Conservation (phyloP, 2,797 vertebrate species). For the Sebastolobus alascanus region DNA sequence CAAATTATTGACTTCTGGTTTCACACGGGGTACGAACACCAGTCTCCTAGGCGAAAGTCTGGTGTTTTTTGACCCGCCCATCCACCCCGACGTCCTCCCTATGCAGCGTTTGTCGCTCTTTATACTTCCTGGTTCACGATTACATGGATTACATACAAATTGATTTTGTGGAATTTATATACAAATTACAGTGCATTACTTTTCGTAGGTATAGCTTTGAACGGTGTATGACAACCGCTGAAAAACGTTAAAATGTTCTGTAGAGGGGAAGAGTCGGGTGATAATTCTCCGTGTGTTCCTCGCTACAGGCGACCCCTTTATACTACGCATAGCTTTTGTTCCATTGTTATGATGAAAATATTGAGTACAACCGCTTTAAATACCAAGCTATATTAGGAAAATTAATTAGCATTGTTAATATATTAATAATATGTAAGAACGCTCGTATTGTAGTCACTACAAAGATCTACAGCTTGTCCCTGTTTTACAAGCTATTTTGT, state of each 20-base stretch:
- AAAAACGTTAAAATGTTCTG: not conserved
- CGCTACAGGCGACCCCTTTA: not conserved
- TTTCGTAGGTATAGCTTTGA: no score
- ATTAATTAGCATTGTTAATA: conserved; percentile 3
- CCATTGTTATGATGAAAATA: not conserved
- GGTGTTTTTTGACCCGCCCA: no score
- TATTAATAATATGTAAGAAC: not conserved
- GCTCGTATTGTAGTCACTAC: conserved; percentile 8
- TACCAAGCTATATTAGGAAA: not conserved
- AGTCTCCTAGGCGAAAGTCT: no score
- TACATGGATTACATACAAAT: no score
- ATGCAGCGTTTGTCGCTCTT: no score
- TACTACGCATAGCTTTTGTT: not conserved
- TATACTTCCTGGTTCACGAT: no score
- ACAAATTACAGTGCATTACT: no score
- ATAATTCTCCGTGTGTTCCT: not conserved
- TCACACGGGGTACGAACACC: no score
- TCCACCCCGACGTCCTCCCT: no score
- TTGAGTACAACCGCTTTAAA: not conserved
- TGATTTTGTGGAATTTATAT: no score
- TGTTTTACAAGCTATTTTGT: conserved; percentile 48
- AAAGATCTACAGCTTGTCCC: conserved; percentile 19
- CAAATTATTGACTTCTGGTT: no score
- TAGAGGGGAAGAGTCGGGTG: not conserved
- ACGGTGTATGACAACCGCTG: no score